These are phyloP conservation scores for Argyrosomus japonicus DNA, from an alignment of 2,113 vertebrate genomes.

Conservation along the genomic window DNA sequence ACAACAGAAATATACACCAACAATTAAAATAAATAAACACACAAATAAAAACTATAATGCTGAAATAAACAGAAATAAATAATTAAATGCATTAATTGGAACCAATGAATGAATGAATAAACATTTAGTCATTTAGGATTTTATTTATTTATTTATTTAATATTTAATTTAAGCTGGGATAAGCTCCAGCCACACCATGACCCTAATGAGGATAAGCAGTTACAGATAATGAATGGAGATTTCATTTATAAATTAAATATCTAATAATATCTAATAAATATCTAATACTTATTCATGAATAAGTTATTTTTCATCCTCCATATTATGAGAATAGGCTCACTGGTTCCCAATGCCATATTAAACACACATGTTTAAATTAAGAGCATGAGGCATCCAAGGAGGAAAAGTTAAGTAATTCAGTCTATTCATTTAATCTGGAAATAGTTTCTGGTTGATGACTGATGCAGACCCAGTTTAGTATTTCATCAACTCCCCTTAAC, in stretches of 20 bases:
- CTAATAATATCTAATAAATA: too few species aligned
- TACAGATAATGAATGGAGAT: too few species aligned
- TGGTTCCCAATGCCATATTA: constrained; percentile 26
- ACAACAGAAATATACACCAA: not conserved
- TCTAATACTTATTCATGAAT: not conserved
- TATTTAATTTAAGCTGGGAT: too few species aligned
- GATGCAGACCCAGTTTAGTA: constrained; percentile 31
- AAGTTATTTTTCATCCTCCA: not conserved
- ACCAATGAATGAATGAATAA: too few species aligned
- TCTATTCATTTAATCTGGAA: constrained; percentile 33
- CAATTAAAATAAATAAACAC: not conserved
- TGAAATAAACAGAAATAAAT: too few species aligned
- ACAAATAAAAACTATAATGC: too few species aligned
- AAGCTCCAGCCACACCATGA: too few species aligned
- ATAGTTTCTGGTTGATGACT: constrained; percentile 43
- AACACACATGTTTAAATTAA: not conserved
- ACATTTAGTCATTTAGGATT: too few species aligned
- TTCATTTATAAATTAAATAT: too few species aligned
- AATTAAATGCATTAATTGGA: not conserved
- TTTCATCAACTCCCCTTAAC: constrained; percentile 44
- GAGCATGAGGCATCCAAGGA: not conserved
- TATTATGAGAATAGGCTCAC: not conserved
- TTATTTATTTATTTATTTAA: too few species aligned
- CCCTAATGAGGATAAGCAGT: too few species aligned
- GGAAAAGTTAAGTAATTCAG: constrained; percentile 1